Evolutionary conservation across 64 coral and sea anemone species (phyloP), one percentile per base, ranked within the genome.

Genomic region (Montipora sp.): DNA sequence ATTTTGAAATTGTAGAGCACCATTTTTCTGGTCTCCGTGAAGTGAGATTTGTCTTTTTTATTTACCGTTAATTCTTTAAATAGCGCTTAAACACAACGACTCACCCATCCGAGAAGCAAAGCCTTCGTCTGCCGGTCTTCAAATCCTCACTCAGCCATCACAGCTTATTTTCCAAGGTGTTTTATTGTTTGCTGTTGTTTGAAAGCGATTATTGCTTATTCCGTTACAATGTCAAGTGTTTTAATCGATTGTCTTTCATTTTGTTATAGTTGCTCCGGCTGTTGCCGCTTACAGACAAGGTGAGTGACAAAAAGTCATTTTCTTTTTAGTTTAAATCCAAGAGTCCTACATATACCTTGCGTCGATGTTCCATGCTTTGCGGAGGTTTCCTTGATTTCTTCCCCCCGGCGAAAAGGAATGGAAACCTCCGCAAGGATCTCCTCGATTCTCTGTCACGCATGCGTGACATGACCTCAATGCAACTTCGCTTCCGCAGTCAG

Each of bases 161-260:
- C 63, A 85, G 60, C 68, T 50, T 46, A 21, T 72, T 47, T 85
- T 85, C 22, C 65, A 73, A 85, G 82, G 82, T 85, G 61, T 82
- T 45, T 4, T 43, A 63, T 48, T 85, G n/a, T 50, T 3, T 22
- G 9, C 5, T 12, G 7, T 18, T 9, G 19, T 47, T 48, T n/a
- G 3, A 71, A 71, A 71, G 68, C 18, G 18, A 5, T 85, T 85
- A 7, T 71, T 51, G 18, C 8, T 8, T 3, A 14, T 12, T 24
- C 23, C 18, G 7, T 50, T 10, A 0, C n/a, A 2, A 22, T 85
- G 4, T 47, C 7, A 23, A 48, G 9, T 63, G 46, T 72, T 68
- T 48, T 23, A n/a, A 85, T 4, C 49, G 2, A 71, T 70, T 9
- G 49, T 20, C 3, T 71, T 68, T 19, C 15, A 19, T 49, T 73